These are phyloP conservation scores for Nycticryphes semicollaris DNA, from an alignment of 2,113 vertebrate species.

Conservation along the genomic window DNA sequence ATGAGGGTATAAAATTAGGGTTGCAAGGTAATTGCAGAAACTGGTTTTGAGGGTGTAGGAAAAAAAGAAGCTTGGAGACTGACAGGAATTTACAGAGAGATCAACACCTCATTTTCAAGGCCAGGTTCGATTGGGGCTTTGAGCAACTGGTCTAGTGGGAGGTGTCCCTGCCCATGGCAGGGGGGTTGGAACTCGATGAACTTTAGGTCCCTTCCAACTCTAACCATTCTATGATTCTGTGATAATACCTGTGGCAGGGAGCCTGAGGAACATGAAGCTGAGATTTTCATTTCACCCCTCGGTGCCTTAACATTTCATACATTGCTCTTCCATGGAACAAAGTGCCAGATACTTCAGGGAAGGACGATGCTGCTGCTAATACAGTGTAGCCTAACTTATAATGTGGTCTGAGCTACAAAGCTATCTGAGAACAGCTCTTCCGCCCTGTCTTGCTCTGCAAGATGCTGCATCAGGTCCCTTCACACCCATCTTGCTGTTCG, in stretches of 20 bases:
- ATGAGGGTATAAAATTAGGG: neutral
- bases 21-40: neutral
- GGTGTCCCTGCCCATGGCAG: too few species aligned
- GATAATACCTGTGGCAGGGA: neutral
- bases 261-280: neutral
- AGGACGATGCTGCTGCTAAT: neutral
- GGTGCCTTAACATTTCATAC: neutral
- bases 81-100: neutral
- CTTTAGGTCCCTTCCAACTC: too few species aligned
- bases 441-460: neutral
- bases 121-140: too few species aligned
- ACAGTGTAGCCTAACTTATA: neutral
- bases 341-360: neutral
- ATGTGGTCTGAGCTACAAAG: neutral
- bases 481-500: fast-evolving
- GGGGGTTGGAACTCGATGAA: too few species aligned
- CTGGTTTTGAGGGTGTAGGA: neutral
- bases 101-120: too few species aligned
- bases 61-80: neutral
- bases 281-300: neutral
- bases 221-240: too few species aligned
- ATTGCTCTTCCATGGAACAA: neutral
- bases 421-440: neutral
- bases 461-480: neutral
- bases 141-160: too few species aligned